A percentile compares a stretch with the other conserved stretches of the same genome.
phyloP scores from a whole-genome alignment of 2,797 vertebrate species.

The Hypotaenidia philippensis region DNA sequence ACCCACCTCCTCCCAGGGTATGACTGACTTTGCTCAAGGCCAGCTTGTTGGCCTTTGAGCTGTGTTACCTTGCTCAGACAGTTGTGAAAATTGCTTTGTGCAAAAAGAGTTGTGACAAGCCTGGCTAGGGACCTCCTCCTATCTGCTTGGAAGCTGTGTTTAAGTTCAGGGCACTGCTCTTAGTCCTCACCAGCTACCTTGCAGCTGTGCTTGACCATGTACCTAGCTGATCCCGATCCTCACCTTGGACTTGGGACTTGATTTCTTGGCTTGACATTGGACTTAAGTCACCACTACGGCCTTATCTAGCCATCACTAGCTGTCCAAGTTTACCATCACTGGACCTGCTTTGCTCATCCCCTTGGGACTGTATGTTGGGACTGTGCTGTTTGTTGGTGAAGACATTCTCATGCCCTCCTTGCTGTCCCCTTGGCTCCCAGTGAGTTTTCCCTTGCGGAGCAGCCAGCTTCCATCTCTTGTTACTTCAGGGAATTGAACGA shows the following conservation, averaged over 20 bases:
- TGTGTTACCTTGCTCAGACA: not conserved
- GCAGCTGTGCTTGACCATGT: not conserved
- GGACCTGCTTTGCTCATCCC: not conserved
- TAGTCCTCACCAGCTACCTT: not conserved
- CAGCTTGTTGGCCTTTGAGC: not conserved
- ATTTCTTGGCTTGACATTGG: not conserved
- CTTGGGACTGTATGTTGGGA: not conserved
- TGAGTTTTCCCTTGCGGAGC: accelerated
- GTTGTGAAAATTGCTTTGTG: not conserved
- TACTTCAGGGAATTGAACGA: accelerated
- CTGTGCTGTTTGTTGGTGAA: not conserved
- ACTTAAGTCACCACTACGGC: not conserved
- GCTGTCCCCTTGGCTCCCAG: not conserved
- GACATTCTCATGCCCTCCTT: accelerated
- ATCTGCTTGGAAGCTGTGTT: not conserved
- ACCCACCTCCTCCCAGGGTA: not conserved
- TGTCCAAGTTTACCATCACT: not conserved
- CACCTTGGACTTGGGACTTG: too few species aligned
- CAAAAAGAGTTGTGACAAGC: not conserved
- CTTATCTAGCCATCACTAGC: not conserved
- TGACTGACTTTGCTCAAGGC: not conserved
- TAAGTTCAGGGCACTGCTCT: not conserved
- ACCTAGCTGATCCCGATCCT: not conserved
- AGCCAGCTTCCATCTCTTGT: not conserved
- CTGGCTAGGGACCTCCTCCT: not conserved